Base-by-base conservation (phyloP, 2,797 vertebrate species). In the Poecilia gillii region DNA sequence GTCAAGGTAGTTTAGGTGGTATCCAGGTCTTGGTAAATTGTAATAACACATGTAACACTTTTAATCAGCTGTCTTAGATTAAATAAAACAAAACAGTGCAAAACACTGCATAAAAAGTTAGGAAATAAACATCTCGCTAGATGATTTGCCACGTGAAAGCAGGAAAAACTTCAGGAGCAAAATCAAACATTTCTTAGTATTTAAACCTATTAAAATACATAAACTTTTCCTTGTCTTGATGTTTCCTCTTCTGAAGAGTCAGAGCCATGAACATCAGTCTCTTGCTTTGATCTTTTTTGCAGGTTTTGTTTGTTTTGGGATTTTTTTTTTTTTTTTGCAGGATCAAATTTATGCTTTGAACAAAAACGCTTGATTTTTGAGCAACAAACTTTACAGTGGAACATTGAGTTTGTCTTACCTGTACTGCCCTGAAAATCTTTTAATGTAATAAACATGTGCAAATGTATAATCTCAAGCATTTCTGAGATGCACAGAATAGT, bases 251-350 rank as follows among this genome's bases (percentile, higher is more conserved):
- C 62, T 86, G 73, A 83, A 91, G 79, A 79, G 77, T 81, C 33
- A 74, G 77, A 80, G 80, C 85, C 79, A 83, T 55, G 49, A 76
- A 78, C 78, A 86, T 81, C 81, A 76, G 73, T 39, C 77, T 83
- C 76, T 76, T 25, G 23, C 83, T 90, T 89, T 92, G 85, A 92
- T 91, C 83, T 64, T 73, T 72, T 57, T 81, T 81, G 81, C 73
- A 84, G 11, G 9, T n/a, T 66, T 70, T 11, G 20, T 66, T 68
- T 68, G 36, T 25, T 68, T 64, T 39, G 14, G 31, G 14, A 81
- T 79, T 90, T 90, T 68, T 82, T 81, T 55, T 68, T 73, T 87
- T 90, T 77, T 72, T 74, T 92, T 88, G 84, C 89, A 87, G 87
- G 79, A 88, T 90, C 71, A 78, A 33, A 43, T 46, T 64, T 55